Conservation (phyloP, 2,888 invertebrate genomes). For the Eupithecia centaureata region DNA sequence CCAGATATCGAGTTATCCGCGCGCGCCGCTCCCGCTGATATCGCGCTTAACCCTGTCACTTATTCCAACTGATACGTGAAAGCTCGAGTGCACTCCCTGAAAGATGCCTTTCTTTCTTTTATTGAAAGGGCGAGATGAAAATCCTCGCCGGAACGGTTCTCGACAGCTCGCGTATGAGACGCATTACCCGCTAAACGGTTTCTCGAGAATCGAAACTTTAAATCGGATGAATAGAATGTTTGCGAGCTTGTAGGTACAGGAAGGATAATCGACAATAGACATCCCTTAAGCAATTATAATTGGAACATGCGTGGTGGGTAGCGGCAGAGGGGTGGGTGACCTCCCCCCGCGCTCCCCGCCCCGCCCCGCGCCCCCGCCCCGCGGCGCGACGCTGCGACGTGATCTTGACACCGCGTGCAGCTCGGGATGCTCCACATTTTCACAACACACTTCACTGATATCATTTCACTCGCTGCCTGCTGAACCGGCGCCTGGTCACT, state of each 20-base stretch:
- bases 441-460: slow-evolving; percentile 51
- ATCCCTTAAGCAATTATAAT: slow-evolving; percentile 83
- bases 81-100: slow-evolving; percentile 52
- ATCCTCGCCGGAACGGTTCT: slow-evolving; percentile 34
- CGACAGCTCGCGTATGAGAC: slow-evolving; percentile 26
- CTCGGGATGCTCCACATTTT: slow-evolving; percentile 66
- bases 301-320: slow-evolving; percentile 83
- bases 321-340: slow-evolving; percentile 53
- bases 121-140: slow-evolving; percentile 38
- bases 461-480: slow-evolving; percentile 38
- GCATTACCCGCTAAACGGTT: slow-evolving; percentile 22
- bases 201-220: slow-evolving; percentile 10
- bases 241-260: slow-evolving; percentile 23
- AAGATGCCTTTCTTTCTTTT: slow-evolving; percentile 46
- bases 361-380: slow-evolving; percentile 59
- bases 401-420: slow-evolving; percentile 82
- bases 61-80: slow-evolving; percentile 59
- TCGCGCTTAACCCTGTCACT: slow-evolving; percentile 69
- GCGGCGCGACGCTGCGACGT: slow-evolving; percentile 70
- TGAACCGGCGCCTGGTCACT: not conserved
- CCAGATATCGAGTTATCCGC: slow-evolving; percentile 72
- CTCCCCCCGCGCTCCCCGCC: not conserved
- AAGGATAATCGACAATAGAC: slow-evolving; percentile 76
- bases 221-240: slow-evolving; percentile 33
- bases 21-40: slow-evolving; percentile 76